phyloP scores from a whole-genome alignment of 2,888 invertebrate genomes.

The Leucozona laternaria region DNA sequence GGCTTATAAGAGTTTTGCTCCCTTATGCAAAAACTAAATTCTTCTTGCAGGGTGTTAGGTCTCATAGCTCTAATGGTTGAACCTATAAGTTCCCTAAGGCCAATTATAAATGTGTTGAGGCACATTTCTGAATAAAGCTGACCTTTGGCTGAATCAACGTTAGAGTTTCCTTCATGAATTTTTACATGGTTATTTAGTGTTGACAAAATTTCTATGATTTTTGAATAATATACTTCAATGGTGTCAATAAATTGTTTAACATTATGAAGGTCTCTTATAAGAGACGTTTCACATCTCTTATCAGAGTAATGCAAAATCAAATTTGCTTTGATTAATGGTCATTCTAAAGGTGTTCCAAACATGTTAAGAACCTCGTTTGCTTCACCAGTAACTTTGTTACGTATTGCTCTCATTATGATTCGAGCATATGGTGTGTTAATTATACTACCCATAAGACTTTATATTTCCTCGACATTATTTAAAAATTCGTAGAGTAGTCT shows the following conservation, averaged over 20 bases:
- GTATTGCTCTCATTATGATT: constrained; percentile 8
- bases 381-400: constrained; percentile 13
- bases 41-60: constrained; percentile 8
- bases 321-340: constrained; percentile 4
- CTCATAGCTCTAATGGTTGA: constrained; percentile 29
- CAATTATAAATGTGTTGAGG: constrained; percentile 8
- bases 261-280: constrained; percentile 21
- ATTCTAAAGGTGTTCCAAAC: constrained; percentile 13
- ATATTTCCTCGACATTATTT: constrained; percentile 15
- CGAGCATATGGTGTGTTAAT: constrained; percentile 23
- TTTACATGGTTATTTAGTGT: constrained; percentile 19
- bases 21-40: constrained; percentile 18
- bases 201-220: constrained; percentile 24
- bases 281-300: constrained; percentile 22
- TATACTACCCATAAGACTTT: background rate
- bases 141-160: constrained; percentile 3
- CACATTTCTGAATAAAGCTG: constrained; percentile 14
- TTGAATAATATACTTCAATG: constrained; percentile 12
- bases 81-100: constrained; percentile 8
- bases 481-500: constrained; percentile 6
- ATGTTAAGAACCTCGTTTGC: constrained; percentile 29
- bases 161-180: constrained; percentile 7
- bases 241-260: constrained; percentile 14
- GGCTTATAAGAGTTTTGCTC: constrained; percentile 17
- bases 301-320: constrained; percentile 32